Base-by-base conservation (phyloP, 2,888 invertebrate genomes). In the Melanotus villosus region DNA sequence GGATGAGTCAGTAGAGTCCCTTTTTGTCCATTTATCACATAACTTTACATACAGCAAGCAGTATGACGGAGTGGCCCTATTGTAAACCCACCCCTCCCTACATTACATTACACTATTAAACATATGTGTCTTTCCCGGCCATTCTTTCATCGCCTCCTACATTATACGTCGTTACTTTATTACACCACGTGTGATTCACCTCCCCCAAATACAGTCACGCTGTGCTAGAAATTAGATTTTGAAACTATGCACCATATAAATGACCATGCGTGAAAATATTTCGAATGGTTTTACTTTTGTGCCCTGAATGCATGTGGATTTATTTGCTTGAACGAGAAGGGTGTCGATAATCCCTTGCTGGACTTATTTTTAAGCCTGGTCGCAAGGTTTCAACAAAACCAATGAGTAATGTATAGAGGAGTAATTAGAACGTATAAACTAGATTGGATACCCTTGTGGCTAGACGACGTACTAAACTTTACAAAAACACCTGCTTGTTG, bases 61-160 rank as follows among this genome's bases (percentile, higher is more conserved):
- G 66, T 41, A 65, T 38, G 64, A 60, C 18, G 41, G 32, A 47
- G 65, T 50, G 54, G 50, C 41, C 62, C 72, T 45, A 72, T 72
- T 72, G 74, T 74, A n/a, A n/a, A 63, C 60, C 67, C 75, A 68
- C n/a, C 76, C 75, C 76, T 58, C 57, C 45, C 41, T 21, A 18
- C 73, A 79, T 79, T 79, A 73, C 79, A 79, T 70, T 70, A 70
- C 70, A 67, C 64, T 70, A 70, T 80, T 81, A 80, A 81, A 77
- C 80, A 80, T 81, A 80, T 81, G 81, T 80, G 81, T 79, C 78
- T 80, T 80, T 81, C 78, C 59, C 64, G 68, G 14, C 79, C 78
- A 72, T 60, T 73, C 56, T 67, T 70, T 71, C 72, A 58, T 75
- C 67, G 68, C 75, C 68, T 68, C 72, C 32, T 32, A 32, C 52